Evolutionary conservation across 2,113 vertebrate genomes (phyloP).

Genomic region (Nicator chloris): DNA sequence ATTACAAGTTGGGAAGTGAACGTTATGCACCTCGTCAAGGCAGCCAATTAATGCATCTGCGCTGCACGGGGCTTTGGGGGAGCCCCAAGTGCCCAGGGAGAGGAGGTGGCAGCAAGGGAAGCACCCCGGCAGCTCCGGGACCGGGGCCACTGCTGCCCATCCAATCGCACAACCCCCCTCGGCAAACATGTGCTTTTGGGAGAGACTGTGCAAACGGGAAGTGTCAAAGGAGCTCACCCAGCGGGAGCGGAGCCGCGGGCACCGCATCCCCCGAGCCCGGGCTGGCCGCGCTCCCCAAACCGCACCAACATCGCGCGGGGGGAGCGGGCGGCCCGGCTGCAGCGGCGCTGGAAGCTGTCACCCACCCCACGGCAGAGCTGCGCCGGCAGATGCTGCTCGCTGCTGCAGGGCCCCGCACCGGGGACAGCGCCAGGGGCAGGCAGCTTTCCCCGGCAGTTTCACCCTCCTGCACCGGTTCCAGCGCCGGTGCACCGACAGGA

Average conservation of each 20-base stretch:
- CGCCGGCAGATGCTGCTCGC: neutral
- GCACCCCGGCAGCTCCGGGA: rapidly evolving
- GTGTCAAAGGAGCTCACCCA: neutral
- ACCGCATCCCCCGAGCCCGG: neutral
- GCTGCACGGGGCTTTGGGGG: neutral
- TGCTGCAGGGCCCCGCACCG: neutral
- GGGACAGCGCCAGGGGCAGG: neutral
- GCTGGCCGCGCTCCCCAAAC: slow-evolving; percentile 46
- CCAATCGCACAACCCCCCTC: neutral
- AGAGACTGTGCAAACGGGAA: neutral
- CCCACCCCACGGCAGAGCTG: neutral
- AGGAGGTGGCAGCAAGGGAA: neutral
- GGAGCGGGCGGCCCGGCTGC: slow-evolving; percentile 24
- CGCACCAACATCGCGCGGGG: slow-evolving; percentile 39
- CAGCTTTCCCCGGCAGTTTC: neutral
- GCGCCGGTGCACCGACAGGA: neutral
- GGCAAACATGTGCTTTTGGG: neutral
- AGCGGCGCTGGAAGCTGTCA: slow-evolving; percentile 10
- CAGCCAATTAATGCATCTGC: neutral
- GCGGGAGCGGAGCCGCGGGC: neutral
- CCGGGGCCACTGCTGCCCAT: neutral
- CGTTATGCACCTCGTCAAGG: neutral
- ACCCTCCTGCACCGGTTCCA: neutral
- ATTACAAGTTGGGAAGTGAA: neutral
- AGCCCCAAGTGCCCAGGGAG: neutral